Evolutionary conservation across 2,888 invertebrate genomes (phyloP), one percentile per base, ranked within the genome.

Genomic region (Dicyrtomina minuta): DNA sequence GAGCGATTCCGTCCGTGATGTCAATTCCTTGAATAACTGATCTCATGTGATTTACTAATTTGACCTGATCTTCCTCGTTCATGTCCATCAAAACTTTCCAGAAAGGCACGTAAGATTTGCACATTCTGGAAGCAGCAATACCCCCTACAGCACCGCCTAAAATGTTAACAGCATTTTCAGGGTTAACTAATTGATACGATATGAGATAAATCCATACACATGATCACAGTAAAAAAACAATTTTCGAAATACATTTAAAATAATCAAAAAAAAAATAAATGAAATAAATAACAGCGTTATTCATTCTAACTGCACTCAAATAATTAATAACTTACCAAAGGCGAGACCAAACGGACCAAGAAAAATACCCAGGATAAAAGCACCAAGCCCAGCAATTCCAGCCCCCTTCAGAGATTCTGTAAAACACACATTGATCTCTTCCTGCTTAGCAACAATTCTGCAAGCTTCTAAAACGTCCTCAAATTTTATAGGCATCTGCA

Each of bases 261-360:
- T n/a, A n/a, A n/a, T n/a, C n/a, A n/a, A n/a, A n/a, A n/a, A n/a
- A n/a, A n/a, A n/a, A n/a, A n/a, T n/a, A n/a, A n/a, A n/a, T n/a
- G n/a, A n/a, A n/a, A n/a, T n/a, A n/a, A n/a, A n/a, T n/a, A n/a
- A n/a, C n/a, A n/a, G n/a, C n/a, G n/a, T n/a, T n/a, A n/a, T n/a
- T 20, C 15, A 4, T 53, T 33, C 33, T 27, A 20, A 41, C 4
- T 59, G 5, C 17, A 26, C 22, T 12, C 17, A 22, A 26, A 33
- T 33, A 24, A 26, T 41, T 8, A 24, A 39, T 10, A 20, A 66
- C 51, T 66, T 61, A 76, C 76, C 74, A n/a, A 75, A 51, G 0
- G 71, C 73, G 2, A 77, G 49, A 22, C 76, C 77, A n/a, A 72
- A 33, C 1, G 77, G 77, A 10, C 77, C 77, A 2, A 75, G 33